Conservation (phyloP, 64 coral and sea anemone genomes). For the Pachyseris speciosa region DNA sequence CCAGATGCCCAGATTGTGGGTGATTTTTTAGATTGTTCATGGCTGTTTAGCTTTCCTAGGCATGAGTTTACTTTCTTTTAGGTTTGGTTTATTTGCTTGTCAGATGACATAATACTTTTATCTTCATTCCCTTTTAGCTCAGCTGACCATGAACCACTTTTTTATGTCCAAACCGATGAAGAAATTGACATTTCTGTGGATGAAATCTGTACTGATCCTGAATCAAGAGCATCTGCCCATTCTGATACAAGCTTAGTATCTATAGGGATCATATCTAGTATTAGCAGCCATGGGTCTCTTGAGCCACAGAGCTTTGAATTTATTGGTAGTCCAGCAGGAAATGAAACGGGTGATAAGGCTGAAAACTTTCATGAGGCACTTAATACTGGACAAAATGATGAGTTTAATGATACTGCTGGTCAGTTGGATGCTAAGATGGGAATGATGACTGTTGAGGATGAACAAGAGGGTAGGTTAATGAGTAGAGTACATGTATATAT, state of each 20-base stretch:
- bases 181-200: slow-evolving; percentile 77
- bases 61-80: background rate
- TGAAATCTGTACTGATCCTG: slow-evolving; percentile 65
- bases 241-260: slow-evolving; percentile 20
- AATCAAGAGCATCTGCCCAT: background rate
- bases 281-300: slow-evolving; percentile 76
- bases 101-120: background rate
- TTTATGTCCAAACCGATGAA: slow-evolving; percentile 73
- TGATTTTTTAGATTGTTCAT: too few species aligned
- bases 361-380: slow-evolving; percentile 30
- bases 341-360: background rate
- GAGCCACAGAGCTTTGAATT: slow-evolving; percentile 12
- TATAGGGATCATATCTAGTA: slow-evolving; percentile 76
- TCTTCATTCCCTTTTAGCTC: background rate
- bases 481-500: background rate
- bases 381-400: background rate
- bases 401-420: background rate
- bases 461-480: slow-evolving; percentile 27
- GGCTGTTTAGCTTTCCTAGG: too few species aligned
- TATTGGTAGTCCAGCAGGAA: background rate
- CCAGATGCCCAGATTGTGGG: too few species aligned
- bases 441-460: slow-evolving; percentile 31
- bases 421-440: background rate
- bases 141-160: slow-evolving; percentile 73
- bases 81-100: background rate